These are phyloP conservation scores for Cetonia aurata DNA, from an alignment of 2,888 invertebrate genomes.

Conservation along the genomic window DNA sequence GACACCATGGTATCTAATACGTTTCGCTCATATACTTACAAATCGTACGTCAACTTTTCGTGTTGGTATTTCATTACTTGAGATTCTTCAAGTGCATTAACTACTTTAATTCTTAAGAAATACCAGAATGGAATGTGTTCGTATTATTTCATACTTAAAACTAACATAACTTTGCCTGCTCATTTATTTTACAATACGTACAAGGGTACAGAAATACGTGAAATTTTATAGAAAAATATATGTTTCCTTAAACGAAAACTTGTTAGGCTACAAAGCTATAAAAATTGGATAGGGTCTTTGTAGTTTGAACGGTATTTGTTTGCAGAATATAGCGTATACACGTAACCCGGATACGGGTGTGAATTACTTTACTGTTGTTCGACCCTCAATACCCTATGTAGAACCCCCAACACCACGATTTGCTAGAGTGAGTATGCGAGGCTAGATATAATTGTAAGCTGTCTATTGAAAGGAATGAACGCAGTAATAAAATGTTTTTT, in stretches of 20 bases:
- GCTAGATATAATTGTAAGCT: neutral
- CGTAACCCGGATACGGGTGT: conserved; percentile 57
- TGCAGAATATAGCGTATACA: conserved; percentile 63
- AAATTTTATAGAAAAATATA: conserved; percentile 40
- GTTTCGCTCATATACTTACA: neutral
- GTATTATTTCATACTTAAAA: no score
- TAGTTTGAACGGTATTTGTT: conserved; percentile 50
- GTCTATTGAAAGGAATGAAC: conserved; percentile 13
- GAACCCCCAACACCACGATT: conserved; percentile 39
- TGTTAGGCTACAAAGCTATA: neutral
- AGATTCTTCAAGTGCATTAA: neutral
- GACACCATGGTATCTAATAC: conserved; percentile 36
- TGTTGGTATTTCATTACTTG: neutral
- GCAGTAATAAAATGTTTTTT: conserved; percentile 5
- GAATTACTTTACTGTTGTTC: conserved; percentile 49
- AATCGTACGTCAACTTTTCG: neutral
- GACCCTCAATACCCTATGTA: conserved; percentile 41
- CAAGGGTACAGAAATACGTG: conserved; percentile 36
- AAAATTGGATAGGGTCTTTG: neutral
- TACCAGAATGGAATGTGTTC: no score
- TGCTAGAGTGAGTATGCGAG: conserved; percentile 45
- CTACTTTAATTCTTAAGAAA: neutral
- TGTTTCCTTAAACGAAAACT: conserved; percentile 40
- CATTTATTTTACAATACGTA: neutral
- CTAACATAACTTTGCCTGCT: neutral